Base-by-base conservation (phyloP, 2,797 vertebrate genomes). In the Sebastes jordani region DNA sequence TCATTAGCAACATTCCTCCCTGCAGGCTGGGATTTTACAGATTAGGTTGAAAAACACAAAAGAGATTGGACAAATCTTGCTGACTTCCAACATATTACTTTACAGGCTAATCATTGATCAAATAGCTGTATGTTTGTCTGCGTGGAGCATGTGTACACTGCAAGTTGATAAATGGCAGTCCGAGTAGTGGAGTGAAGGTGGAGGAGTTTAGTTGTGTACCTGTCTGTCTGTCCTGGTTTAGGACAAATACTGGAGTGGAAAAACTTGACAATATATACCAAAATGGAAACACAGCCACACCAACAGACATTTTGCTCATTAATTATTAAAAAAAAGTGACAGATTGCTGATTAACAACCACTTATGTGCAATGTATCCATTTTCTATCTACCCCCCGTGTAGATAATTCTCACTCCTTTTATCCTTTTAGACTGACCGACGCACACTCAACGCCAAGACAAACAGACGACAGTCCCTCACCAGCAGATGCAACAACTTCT, bases 21-120 rank as follows among this genome's bases (percentile, higher is more conserved):
- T 89, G 92, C 91, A 92, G 94, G 94, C 93, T 88, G 94, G 95
- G 96, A 95, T 96, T 96, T 97, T 96, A 95, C 94, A 96, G 95
- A 96, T 96, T 96, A 96, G 91, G 92, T 93, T 86, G 87, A 94
- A 95, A 94, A 94, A 90, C 90, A 94, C 93, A 96, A 95, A 95
- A 88, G 90, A 93, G 90, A 95, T 92, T 93, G 93, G 85, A 90
- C 92, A 94, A 93, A 96, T 96, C 95, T 94, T 82, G 74, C 93
- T 96, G 95, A 96, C 95, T 96, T 96, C 91, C 94, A 94, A 91
- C 92, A 95, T 96, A 94, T 94, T 95, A 94, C 92, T 93, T 95
- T 93, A 90, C 92, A 93, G 87, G 89, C 90, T 93, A 95, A 94
- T 93, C 91, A 93, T 91, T 95, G 92, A 93, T 94, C 91, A 94